Percentiles rank a stretch among this genome's conserved stretches.
phyloP scores from a whole-genome alignment of 37 sponge, comb jelly and placozoan species.

The Amphimedon queenslandica region DNA sequence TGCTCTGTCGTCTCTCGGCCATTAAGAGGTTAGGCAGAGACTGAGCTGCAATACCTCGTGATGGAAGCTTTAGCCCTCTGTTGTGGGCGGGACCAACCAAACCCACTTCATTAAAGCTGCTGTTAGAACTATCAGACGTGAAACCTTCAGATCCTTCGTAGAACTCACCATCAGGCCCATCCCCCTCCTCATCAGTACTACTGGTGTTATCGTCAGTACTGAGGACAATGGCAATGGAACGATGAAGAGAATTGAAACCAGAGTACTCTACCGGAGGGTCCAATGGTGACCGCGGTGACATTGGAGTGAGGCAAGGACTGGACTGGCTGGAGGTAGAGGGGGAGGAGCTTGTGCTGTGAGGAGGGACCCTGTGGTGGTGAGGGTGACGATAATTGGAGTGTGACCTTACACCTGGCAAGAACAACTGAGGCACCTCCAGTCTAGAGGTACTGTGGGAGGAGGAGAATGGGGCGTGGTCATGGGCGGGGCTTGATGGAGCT shows the following conservation, averaged over 20 bases:
- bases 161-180: not conserved
- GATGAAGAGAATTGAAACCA: not conserved
- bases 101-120: slow-evolving; percentile 39
- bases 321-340: slow-evolving; percentile 46
- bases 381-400: slow-evolving; percentile 9
- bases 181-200: not conserved
- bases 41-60: slow-evolving; percentile 39
- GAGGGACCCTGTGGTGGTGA: too few relatives aligned
- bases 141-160: slow-evolving; percentile 6
- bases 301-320: slow-evolving; percentile 49
- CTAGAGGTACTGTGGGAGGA: slow-evolving; percentile 15
- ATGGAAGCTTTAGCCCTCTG: slow-evolving; percentile 29
- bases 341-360: slow-evolving; percentile 40
- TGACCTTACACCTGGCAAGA: slow-evolving; percentile 6
- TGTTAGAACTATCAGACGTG: slow-evolving; percentile 12
- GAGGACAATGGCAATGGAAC: not conserved
- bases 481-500: not conserved
- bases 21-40: slow-evolving; percentile 56
- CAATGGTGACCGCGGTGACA: slow-evolving; percentile 49
- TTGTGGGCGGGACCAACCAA: not conserved
- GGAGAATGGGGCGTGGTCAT: slow-evolving; percentile 3
- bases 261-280: slow-evolving; percentile 1
- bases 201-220: not conserved
- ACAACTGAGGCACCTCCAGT: slow-evolving; percentile 23
- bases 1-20: not conserved